Evolutionary conservation across 1,140 invertebrate species (phyloP).

Genomic region (Sminthurides bifidus): DNA sequence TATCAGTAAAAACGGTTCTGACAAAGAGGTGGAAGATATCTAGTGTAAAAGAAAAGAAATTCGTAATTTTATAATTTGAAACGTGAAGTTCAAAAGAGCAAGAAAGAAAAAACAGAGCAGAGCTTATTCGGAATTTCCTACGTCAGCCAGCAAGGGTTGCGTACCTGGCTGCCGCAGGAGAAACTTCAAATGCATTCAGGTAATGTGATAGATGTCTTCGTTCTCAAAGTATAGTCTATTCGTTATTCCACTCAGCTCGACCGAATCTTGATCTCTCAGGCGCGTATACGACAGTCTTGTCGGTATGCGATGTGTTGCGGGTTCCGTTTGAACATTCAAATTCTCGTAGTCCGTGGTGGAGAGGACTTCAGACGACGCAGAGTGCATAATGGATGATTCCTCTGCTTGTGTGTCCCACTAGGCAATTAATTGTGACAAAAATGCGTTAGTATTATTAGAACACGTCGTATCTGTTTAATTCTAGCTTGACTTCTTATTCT

Average conservation of each 20-base stretch:
- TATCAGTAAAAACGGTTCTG: too few species aligned
- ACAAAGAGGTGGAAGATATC: too few species aligned
- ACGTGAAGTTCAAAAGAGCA: too few species aligned
- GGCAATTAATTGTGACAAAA: neutral
- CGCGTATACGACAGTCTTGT: constrained; percentile 18
- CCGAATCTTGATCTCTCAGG: constrained; percentile 22
- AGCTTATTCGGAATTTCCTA: too few species aligned
- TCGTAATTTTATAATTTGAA: too few species aligned
- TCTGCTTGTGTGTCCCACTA: neutral
- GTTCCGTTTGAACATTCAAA: neutral
- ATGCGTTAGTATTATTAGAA: neutral
- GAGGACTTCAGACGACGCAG: neutral
- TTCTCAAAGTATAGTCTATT: constrained; percentile 31
- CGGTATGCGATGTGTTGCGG: constrained; percentile 5
- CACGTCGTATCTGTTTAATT: too few species aligned
- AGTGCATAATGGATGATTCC: neutral
- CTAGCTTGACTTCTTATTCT: too few species aligned
- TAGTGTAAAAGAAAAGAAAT: too few species aligned
- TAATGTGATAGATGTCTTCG: constrained; percentile 32
- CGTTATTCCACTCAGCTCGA: constrained; percentile 31
- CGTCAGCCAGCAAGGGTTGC: too few species aligned
- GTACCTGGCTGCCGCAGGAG: too few species aligned
- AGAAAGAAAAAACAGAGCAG: too few species aligned
- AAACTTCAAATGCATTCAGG: constrained; percentile 16
- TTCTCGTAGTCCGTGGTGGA: neutral